A percentile compares a stretch with the other conserved stretches of the same genome.
Conservation (phyloP, 2,113 vertebrate genomes). For the Mus spicilegus region DNA sequence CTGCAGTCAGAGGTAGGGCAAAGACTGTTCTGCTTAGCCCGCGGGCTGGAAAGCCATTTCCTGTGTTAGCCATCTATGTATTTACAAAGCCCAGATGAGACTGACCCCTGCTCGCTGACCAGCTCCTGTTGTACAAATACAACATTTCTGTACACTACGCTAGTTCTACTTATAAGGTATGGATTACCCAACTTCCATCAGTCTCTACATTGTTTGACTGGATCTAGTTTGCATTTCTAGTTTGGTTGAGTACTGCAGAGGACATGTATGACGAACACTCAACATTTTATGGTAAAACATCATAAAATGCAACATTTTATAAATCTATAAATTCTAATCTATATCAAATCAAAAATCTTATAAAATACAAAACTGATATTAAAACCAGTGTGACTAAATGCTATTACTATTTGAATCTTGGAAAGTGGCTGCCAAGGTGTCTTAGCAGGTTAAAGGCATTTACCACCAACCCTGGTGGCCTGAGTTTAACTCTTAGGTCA, state of each 20-base stretch:
- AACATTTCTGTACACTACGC: background rate
- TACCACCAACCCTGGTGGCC: background rate
- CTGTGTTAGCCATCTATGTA: constrained; percentile 7
- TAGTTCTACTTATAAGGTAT: background rate
- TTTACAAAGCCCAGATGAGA: constrained; percentile 27
- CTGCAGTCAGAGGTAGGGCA: background rate
- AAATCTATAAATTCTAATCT: background rate
- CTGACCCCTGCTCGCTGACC: background rate
- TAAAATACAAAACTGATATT: constrained; percentile 17
- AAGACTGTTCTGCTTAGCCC: background rate
- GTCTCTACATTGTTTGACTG: background rate
- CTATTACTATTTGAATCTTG: constrained; percentile 12
- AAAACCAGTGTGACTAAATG: constrained; percentile 39
- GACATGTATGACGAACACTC: background rate
- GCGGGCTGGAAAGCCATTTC: background rate
- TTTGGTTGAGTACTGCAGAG: constrained; percentile 49
- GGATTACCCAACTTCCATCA: background rate
- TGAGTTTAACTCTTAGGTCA: background rate
- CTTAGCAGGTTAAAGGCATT: background rate
- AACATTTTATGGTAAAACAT: background rate
- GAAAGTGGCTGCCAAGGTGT: background rate
- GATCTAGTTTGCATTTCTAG: background rate
- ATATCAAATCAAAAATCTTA: constrained; percentile 40
- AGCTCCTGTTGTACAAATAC: constrained; percentile 23
- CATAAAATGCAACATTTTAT: constrained; percentile 37